phyloP scores from a whole-genome alignment of 2,797 vertebrate species.

The Danio aesculapii region DNA sequence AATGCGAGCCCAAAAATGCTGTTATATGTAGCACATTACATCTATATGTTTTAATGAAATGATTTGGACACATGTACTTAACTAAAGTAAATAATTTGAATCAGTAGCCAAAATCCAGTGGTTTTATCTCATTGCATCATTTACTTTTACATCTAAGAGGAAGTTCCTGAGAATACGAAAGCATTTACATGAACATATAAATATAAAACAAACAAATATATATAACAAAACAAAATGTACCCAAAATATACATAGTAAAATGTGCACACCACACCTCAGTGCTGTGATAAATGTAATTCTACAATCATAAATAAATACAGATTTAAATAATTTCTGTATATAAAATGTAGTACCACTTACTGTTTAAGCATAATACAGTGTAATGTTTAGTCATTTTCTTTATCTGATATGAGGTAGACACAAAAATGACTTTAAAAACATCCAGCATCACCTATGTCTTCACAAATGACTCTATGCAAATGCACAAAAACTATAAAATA shows the following conservation, averaged over 20 bases:
- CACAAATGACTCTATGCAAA: neutral
- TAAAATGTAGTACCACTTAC: conserved; percentile 21
- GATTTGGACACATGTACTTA: conserved; percentile 7
- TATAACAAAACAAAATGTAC: neutral
- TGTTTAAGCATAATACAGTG: too few species aligned
- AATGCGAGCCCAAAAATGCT: neutral
- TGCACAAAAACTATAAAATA: neutral
- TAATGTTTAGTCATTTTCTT: neutral
- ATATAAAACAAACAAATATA: conserved; percentile 6
- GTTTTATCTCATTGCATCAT: conserved; percentile 30
- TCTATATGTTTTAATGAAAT: neutral
- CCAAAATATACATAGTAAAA: conserved; percentile 31
- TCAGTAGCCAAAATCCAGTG: conserved; percentile 33
- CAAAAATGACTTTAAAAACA: conserved; percentile 2
- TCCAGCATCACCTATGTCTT: conserved; percentile 14
- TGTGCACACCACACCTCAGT: conserved; percentile 29
- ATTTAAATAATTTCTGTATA: neutral
- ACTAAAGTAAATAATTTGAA: conserved; percentile 10
- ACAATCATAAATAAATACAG: conserved; percentile 52
- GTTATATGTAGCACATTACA: neutral
- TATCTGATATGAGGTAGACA: conserved; percentile 36
- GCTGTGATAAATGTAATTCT: conserved; percentile 13
- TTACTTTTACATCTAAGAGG: conserved; percentile 25
- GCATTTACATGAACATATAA: conserved; percentile 13
- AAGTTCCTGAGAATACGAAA: conserved; percentile 44